Percentiles rank a stretch among this genome's conserved stretches.
phyloP scores from a whole-genome alignment of 2,113 vertebrate genomes.

The Albula goreensis region DNA sequence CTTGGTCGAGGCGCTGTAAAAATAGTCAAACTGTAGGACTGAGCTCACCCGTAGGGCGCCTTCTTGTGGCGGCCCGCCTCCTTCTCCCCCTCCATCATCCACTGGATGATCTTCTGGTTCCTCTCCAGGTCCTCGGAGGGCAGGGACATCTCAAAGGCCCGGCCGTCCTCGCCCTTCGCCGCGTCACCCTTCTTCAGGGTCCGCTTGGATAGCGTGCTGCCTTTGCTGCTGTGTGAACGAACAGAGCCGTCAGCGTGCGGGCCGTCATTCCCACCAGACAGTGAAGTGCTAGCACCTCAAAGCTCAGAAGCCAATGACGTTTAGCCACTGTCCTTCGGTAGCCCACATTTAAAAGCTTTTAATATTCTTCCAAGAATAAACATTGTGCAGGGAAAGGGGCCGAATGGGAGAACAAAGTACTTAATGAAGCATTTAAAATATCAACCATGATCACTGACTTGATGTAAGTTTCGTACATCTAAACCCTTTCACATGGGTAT shows the following conservation, averaged over 20 bases:
- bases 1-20: too few relatives aligned
- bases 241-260: neutral
- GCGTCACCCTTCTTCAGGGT: constrained; percentile 74
- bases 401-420: too few relatives aligned
- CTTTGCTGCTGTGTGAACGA: constrained; percentile 71
- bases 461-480: too few relatives aligned
- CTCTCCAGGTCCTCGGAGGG: constrained; percentile 77
- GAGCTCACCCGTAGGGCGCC: constrained; percentile 73
- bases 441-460: too few relatives aligned
- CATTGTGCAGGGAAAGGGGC: too few relatives aligned
- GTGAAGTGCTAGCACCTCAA: too few relatives aligned
- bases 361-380: too few relatives aligned
- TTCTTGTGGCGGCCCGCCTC: constrained; percentile 80
- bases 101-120: constrained; percentile 86
- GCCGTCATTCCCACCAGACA: neutral
- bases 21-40: constrained; percentile 25
- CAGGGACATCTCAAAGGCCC: constrained; percentile 67
- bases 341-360: too few relatives aligned
- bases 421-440: too few relatives aligned
- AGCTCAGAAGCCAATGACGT: too few relatives aligned
- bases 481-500: too few relatives aligned
- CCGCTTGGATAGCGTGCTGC: constrained; percentile 70
- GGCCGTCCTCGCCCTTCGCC: constrained; percentile 60
- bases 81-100: constrained; percentile 88
- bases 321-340: too few relatives aligned